Evolutionary conservation across 1,140 invertebrate genomes (phyloP).

Genomic region (Phenacoccus solenopsis): DNA sequence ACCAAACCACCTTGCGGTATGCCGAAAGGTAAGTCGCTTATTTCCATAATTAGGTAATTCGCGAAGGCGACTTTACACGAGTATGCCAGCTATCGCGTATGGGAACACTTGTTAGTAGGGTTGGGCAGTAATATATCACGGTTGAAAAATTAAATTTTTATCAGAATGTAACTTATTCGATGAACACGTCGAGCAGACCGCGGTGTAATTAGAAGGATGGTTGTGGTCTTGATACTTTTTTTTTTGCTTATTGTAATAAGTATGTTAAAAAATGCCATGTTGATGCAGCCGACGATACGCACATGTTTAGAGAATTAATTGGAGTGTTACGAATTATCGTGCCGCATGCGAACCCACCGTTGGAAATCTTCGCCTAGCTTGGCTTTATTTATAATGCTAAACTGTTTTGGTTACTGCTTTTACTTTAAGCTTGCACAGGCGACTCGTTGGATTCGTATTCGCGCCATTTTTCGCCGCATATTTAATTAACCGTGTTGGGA

Average conservation of each 20-base stretch:
- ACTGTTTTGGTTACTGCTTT: too few species aligned
- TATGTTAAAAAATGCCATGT: not conserved
- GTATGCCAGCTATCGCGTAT: not conserved
- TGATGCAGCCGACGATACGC: not conserved
- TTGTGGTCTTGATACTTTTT: not conserved
- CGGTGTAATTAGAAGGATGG: not conserved
- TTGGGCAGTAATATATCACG: not conserved
- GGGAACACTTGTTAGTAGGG: not conserved
- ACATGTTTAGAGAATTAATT: not conserved
- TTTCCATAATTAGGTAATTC: not conserved
- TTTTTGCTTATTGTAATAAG: not conserved
- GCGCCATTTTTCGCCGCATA: too few species aligned
- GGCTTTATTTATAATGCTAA: too few species aligned
- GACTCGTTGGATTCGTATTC: too few species aligned
- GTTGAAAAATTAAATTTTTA: not conserved
- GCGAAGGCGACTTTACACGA: not conserved
- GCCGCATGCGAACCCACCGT: not conserved
- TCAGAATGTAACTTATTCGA: not conserved
- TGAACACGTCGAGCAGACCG: not conserved
- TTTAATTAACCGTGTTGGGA: too few species aligned
- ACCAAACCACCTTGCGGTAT: conserved; percentile 88
- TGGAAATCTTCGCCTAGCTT: too few species aligned
- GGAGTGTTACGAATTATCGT: conserved; percentile 1
- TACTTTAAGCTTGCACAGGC: too few species aligned
- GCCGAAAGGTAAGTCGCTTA: conserved; percentile 66